Evolutionary conservation across 2,797 vertebrate species (phyloP), one percentile per base, ranked within the genome.

Genomic region (Brachyrhaphis roseni): DNA sequence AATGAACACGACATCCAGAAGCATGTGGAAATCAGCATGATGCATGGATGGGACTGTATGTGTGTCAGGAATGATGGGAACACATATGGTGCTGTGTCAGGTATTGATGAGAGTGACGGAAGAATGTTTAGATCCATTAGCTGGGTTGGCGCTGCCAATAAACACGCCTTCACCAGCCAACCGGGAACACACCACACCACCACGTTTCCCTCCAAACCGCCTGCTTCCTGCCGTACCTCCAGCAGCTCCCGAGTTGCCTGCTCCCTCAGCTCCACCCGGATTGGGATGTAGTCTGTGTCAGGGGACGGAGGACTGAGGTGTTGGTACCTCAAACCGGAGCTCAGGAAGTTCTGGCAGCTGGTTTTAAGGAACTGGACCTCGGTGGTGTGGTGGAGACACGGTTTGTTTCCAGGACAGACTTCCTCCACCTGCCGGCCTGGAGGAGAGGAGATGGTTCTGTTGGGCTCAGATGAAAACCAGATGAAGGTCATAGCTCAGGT

Each of bases 311-410:
- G 93, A 3, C 86, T 94, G 71, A 96, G 89, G 83, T 96, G 94
- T 83, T 95, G 93, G 82, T 96, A 96, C 86, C 78, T 90, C 84
- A 97, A 90, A 26, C 87, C 88, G 0, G 93, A 89, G 79, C 78
- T 87, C 39, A 96, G 93, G 88, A 97, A 96, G 87, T 93, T 92
- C 59, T 92, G 90, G 83, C 94, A 97, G 88, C 90, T 87, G 59
- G 90, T 82, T 77, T 96, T 96, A 64, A 96, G 82, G 77, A 92
- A 91, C 0, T 46, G 39, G 0, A 95, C 85, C 82, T 92, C 90
- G 45, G 89, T 92, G 59, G 91, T 85, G 31, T 84, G 31, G 31
- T 91, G 82, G 43, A 78, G 82, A 83, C 94, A 97, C 0, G 93
- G 91, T 79, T 89, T 92, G 86, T 95, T 95, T 71, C 94, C 93